phyloP scores from a whole-genome alignment of 2,797 vertebrate species.

The Choloepus didactylus region DNA sequence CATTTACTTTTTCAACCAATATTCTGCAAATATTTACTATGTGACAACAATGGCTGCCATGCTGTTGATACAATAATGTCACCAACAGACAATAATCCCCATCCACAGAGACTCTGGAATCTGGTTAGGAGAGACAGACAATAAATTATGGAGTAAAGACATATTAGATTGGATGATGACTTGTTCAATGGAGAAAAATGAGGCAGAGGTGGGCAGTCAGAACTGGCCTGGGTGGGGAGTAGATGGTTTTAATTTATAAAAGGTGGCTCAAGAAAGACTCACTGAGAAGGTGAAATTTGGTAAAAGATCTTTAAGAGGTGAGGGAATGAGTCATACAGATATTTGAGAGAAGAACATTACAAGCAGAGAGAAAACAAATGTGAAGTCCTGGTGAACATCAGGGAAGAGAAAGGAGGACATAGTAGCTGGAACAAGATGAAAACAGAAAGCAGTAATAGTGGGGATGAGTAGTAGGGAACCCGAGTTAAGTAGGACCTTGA shows the following conservation, averaged over 20 bases:
- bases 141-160: background rate
- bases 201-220: background rate
- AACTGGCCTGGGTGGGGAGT: background rate
- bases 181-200: background rate
- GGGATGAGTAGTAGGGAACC: too few species aligned
- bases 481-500: rapidly evolving
- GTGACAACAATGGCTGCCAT: background rate
- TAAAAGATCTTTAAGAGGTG: background rate
- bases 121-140: background rate
- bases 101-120: background rate
- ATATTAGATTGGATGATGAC: background rate
- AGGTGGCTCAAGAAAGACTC: background rate
- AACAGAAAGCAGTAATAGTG: background rate
- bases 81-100: too few species aligned
- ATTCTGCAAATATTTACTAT: background rate
- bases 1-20: background rate
- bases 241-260: background rate
- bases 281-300: background rate
- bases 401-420: background rate
- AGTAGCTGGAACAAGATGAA: background rate
- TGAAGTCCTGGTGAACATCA: background rate
- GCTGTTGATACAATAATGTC: background rate
- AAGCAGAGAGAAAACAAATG: background rate
- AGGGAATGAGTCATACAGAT: background rate
- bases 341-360: background rate